Evolutionary conservation across 2,113 vertebrate genomes (phyloP).

Genomic region (Ovis aries): DNA sequence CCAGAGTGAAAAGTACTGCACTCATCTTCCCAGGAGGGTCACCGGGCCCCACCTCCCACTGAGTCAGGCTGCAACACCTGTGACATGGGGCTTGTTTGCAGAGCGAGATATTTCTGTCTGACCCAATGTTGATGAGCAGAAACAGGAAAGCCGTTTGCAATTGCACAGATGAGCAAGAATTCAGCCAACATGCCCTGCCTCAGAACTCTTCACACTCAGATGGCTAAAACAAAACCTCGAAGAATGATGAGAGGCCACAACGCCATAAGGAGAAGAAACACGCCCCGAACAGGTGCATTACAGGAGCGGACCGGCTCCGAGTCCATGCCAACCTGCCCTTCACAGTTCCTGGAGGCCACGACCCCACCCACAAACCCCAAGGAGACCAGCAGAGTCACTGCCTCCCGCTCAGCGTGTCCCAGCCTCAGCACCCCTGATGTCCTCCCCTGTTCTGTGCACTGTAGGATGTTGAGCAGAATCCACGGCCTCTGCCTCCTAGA

Average conservation of each 20-base stretch:
- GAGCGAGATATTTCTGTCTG: not conserved
- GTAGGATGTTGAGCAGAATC: no score
- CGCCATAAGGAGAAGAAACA: accelerated
- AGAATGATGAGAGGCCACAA: not conserved
- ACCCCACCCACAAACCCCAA: not conserved
- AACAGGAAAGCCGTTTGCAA: not conserved
- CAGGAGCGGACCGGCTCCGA: accelerated
- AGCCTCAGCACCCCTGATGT: not conserved
- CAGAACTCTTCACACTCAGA: not conserved
- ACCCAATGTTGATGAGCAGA: not conserved
- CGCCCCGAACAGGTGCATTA: not conserved
- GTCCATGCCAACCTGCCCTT: not conserved
- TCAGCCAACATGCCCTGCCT: not conserved
- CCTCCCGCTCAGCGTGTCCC: no score
- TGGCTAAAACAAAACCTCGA: not conserved
- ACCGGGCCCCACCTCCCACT: accelerated
- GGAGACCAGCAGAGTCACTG: not conserved
- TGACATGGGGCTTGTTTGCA: not conserved
- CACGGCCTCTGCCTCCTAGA: not conserved
- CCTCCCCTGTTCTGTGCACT: not conserved
- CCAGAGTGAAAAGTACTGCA: not conserved
- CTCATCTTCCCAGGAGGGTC: not conserved
- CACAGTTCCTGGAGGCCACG: not conserved
- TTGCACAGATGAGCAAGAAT: not conserved
- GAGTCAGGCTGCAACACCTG: not conserved